These are phyloP conservation scores for Tenthredo scrophulariae DNA, from an alignment of 2,888 invertebrate genomes.

Conservation along the genomic window DNA sequence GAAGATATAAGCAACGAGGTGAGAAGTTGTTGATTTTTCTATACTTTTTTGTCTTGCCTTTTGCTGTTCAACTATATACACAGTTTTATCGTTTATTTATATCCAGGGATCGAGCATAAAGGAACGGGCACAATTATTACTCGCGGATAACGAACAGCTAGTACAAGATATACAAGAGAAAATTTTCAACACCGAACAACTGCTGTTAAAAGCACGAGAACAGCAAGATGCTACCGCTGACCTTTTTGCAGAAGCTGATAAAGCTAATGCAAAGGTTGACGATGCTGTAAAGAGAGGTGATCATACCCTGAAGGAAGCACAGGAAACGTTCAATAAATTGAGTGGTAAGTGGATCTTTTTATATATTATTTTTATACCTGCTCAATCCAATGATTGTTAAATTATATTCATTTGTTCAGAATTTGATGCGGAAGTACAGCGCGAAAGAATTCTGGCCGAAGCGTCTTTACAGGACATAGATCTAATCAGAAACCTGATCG, in stretches of 20 bases:
- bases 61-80: not conserved
- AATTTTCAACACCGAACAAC: slow-evolving; percentile 83
- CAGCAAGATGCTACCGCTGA: slow-evolving; percentile 91
- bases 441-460: slow-evolving; percentile 89
- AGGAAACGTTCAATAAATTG: slow-evolving; percentile 88
- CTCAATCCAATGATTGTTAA: not conserved
- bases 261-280: slow-evolving; percentile 87
- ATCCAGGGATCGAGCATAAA: slow-evolving; percentile 79
- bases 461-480: slow-evolving; percentile 88
- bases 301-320: slow-evolving; percentile 88
- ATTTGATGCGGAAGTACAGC: slow-evolving; percentile 94
- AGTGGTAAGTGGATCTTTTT: slow-evolving; percentile 79
- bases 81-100: not conserved
- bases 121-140: slow-evolving; percentile 82
- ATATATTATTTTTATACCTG: slow-evolving; percentile 19
- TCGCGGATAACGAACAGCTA: slow-evolving; percentile 80
- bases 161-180: slow-evolving; percentile 85
- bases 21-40: slow-evolving; percentile 57
- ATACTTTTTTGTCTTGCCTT: slow-evolving; percentile 38
- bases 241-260: slow-evolving; percentile 89
- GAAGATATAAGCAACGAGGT: slow-evolving; percentile 86
- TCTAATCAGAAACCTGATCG: slow-evolving; percentile 86
- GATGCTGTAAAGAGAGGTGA: slow-evolving; percentile 93
- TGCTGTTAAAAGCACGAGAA: slow-evolving; percentile 83
- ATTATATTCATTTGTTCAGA: slow-evolving; percentile 78